Evolutionary conservation across 2,113 vertebrate species (phyloP), one percentile per base, ranked within the genome.

Genomic region (Glaucidium brasilianum): DNA sequence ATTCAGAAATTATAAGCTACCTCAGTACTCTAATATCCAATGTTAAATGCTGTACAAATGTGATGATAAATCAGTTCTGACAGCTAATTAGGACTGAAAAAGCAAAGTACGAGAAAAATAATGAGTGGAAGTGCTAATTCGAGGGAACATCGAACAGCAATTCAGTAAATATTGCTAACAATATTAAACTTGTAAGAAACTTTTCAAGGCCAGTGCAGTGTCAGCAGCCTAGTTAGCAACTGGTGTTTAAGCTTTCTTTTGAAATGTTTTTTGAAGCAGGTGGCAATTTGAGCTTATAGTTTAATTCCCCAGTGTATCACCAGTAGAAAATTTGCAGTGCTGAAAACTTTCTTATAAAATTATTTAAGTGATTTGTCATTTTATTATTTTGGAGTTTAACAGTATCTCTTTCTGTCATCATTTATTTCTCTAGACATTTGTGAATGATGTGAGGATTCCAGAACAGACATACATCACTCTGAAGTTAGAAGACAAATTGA

Each of bases 401-500:
- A 10, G 30, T 19, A 53, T 92, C 74, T 88, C 26, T 78, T 93
- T 93, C n/a, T 84, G 2, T 91, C 60, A 41, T 96, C 18, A 49
- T 91, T 92, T 98, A 68, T 94, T 79, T 85, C 86, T 96, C 13
- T 96, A 99, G 99, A 99, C 99, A 4, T 99, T 99, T 98, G 99
- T 99, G 85, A 99, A 99, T 90, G 99, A 99, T 96, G 98, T 99
- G 76, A 99, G 99, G 89, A 99, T 99, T 98, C 99, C 99, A 95
- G 99, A 99, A 94, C 99, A 99, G 97, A 99, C 99, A 85, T 99
- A 99, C 43, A 99, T 99, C 96, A 99, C 99, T 67, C 98, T 99
- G 97, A 99, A 99, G 97, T 96, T 99, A 94, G 99, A 99, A 97
- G 99, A 99, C 98, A 99, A 99, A 96, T 96, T 99, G 96, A 98